Conservation (phyloP, 1,140 invertebrate genomes). For the Gonioctena quinquepunctata region DNA sequence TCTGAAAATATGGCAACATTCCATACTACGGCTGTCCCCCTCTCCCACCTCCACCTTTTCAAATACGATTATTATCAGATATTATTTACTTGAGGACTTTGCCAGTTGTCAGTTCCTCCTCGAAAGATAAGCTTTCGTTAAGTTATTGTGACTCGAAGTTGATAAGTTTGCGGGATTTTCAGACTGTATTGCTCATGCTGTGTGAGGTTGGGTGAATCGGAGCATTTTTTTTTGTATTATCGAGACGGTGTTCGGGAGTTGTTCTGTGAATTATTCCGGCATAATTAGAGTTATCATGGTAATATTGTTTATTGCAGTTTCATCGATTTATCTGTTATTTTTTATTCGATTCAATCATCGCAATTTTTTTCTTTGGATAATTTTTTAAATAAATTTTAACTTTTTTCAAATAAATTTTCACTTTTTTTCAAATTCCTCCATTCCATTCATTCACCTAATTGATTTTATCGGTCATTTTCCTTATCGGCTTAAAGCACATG, state of each 20-base stretch:
- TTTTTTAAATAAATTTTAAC: not conserved
- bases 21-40: not conserved
- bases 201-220: not conserved
- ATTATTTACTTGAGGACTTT: constrained; percentile 21
- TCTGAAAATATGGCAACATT: constrained; percentile 1
- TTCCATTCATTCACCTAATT: no score
- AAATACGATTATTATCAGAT: constrained; percentile 35
- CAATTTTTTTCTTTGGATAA: not conserved
- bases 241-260: no score
- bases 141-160: not conserved
- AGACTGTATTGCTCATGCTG: no score
- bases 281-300: not conserved
- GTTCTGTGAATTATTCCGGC: not conserved
- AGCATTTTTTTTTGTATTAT: not conserved
- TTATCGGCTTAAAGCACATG: no score
- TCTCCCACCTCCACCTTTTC: constrained; percentile 9
- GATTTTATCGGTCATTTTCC: no score
- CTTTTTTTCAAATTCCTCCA: no score
- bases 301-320: not conserved
- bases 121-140: constrained; percentile 23
- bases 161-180: not conserved
- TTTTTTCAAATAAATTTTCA: no score
- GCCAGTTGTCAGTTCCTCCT: constrained; percentile 31
- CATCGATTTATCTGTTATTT: no score
- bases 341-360: not conserved